A percentile compares a stretch with the other conserved stretches of the same genome.
Evolutionary conservation across 2,797 vertebrate genomes (phyloP).

Genomic region (Coregonus suidteri): DNA sequence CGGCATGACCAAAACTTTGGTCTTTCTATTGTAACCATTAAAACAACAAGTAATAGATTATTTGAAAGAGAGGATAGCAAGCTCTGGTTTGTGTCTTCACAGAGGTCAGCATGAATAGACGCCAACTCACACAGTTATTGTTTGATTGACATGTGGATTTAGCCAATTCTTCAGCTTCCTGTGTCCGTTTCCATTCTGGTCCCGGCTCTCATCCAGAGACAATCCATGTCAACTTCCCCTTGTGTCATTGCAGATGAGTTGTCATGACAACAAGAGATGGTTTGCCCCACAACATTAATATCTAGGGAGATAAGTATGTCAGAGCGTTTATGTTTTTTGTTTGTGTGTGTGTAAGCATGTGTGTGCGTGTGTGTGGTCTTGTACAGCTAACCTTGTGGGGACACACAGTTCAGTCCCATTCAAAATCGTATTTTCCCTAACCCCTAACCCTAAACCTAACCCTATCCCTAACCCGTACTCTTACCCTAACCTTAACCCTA

Average conservation of each 20-base stretch:
- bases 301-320: background rate
- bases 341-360: background rate
- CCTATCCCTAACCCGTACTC: too few relatives aligned
- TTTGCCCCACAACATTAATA: conserved; percentile 42
- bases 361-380: background rate
- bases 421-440: too few relatives aligned
- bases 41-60: background rate
- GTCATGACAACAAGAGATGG: conserved; percentile 52
- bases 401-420: too few relatives aligned
- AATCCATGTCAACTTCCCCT: conserved; percentile 46
- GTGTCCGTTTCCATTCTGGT: conserved; percentile 43
- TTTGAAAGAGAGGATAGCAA: conserved; percentile 15
- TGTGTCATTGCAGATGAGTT: conserved; percentile 54
- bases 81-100: too few relatives aligned
- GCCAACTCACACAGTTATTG: conserved; percentile 17
- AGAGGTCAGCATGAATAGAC: background rate
- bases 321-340: background rate
- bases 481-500: too few relatives aligned
- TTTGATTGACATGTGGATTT: conserved; percentile 46
- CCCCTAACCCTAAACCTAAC: too few relatives aligned
- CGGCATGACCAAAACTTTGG: conserved; percentile 47
- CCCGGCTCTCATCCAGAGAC: conserved; percentile 44
- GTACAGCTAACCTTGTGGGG: too few relatives aligned
- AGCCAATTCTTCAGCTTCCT: conserved; percentile 23
- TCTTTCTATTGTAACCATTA: conserved; percentile 33